A percentile compares a stretch with the other conserved stretches of the same genome.
Conservation (phyloP, 2,888 invertebrate species). For the Eurytoma adleriae region DNA sequence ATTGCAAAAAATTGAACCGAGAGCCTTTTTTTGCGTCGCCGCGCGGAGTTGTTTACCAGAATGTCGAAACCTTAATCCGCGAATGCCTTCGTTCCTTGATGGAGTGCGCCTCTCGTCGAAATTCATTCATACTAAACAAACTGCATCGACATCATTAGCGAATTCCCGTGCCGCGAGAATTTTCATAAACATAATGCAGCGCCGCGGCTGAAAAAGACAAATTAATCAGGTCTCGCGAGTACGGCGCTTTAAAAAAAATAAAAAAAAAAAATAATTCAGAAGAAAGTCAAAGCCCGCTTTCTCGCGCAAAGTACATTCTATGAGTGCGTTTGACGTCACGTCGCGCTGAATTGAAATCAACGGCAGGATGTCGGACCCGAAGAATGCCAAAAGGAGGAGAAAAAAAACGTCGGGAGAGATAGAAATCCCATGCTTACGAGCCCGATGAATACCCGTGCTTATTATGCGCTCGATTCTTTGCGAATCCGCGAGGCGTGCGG, state of each 20-base stretch:
- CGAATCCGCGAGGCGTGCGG: conserved; percentile 24
- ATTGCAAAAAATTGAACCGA: conserved; percentile 5
- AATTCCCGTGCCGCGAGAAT: conserved; percentile 17
- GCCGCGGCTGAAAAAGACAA: conserved; percentile 15
- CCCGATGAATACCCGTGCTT: conserved; percentile 23
- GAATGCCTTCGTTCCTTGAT: not conserved
- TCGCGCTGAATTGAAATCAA: conserved; percentile 21
- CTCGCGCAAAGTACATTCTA: not conserved
- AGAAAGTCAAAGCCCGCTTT: not conserved
- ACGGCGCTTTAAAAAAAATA: not conserved
- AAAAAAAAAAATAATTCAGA: not conserved
- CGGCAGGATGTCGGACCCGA: not conserved
- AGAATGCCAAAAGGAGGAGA: conserved; percentile 2
- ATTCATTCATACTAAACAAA: not conserved
- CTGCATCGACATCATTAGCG: conserved; percentile 24
- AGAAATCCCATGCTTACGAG: not conserved
- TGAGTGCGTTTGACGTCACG: not conserved
- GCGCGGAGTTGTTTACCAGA: not conserved
- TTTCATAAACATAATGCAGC: conserved; percentile 1
- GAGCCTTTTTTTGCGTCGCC: not conserved
- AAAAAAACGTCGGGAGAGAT: conserved; percentile 4
- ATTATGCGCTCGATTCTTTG: conserved; percentile 32
- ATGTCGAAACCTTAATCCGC: not conserved
- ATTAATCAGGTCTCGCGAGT: conserved; percentile 18
- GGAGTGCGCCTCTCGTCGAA: not conserved